Conservation (phyloP, 2,888 invertebrate species). For the Trachelus stipa region DNA sequence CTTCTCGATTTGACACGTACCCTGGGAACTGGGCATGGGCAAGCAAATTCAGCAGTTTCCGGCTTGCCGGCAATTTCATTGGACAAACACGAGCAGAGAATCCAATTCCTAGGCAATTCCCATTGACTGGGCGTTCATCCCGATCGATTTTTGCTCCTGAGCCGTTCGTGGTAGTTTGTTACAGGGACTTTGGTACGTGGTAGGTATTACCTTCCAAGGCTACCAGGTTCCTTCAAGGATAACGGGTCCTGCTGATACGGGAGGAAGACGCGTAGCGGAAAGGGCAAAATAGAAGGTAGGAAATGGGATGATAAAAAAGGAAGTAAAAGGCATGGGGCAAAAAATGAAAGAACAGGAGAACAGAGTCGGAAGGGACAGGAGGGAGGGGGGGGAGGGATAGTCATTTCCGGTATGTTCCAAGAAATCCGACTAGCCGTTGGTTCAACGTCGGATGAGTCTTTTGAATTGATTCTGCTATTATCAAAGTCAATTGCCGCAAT, state of each 20-base stretch:
- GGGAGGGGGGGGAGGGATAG: background rate
- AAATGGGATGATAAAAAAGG: background rate
- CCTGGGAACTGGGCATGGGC: background rate
- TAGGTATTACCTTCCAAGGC: background rate
- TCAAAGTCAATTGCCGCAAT: background rate
- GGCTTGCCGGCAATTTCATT: background rate
- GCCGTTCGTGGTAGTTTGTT: background rate
- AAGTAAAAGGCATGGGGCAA: background rate
- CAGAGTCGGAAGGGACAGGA: background rate
- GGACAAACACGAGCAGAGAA: background rate
- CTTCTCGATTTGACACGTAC: background rate
- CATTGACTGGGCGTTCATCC: background rate
- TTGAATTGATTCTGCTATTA: background rate
- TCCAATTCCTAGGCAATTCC: background rate
- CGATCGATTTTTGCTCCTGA: background rate
- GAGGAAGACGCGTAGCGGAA: background rate
- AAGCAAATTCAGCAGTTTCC: background rate
- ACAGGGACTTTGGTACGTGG: background rate
- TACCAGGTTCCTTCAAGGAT: background rate
- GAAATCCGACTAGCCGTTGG: background rate
- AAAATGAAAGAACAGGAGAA: background rate
- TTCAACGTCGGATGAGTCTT: background rate
- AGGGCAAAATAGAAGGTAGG: background rate
- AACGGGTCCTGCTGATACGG: no score
- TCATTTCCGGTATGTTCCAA: slow-evolving; percentile 2